Evolutionary conservation across 2,113 vertebrate species (phyloP), one percentile per base, ranked within the genome.

Genomic region (Siniperca knerii): DNA sequence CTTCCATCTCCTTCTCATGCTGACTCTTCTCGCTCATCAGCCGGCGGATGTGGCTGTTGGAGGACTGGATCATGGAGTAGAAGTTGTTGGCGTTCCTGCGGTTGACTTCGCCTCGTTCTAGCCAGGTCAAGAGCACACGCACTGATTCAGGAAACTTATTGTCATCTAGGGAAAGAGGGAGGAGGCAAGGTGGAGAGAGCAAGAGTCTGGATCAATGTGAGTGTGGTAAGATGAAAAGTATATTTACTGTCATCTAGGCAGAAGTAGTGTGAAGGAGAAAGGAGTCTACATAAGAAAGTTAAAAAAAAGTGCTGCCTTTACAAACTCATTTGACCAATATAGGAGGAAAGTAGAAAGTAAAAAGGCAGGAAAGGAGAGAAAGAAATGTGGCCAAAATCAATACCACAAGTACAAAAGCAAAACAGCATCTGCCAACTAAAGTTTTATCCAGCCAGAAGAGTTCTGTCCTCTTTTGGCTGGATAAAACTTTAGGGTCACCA

Each of bases 51-150:
- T 99, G 98, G 93, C 98, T 98, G 93, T 98, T 99, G 85, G 97
- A 97, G 0, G 97, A 98, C 93, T 99, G 98, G 95, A 99, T 98
- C 98, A 99, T 99, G 84, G 98, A 99, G 92, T 99, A 99, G 95
- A 99, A 98, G 95, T 97, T 98, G 95, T 99, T 99, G 92, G 98
- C 97, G 0, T 97, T 99, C 61, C 97, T 96, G 29, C 98, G 97
- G 94, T 98, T 99, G 79, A 99, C 98, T 61, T 99, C 98, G 0
- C 98, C 97, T 4, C 97, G 95, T 33, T 99, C 98, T 88, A 99
- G 96, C 98, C 98, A 99, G 62, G 97, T 98, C 77, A 98, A 92
- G 90, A 99, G 94, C 20, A 97, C 97, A 35, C 97, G 97, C 54
- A 98, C 97, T 0, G 97, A 97, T 90, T 98, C 97, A 0, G 95